A percentile compares a stretch with the other conserved stretches of the same genome.
Evolutionary conservation across 1,140 invertebrate species (phyloP).

Genomic region (Ctenoplectra terminalis): DNA sequence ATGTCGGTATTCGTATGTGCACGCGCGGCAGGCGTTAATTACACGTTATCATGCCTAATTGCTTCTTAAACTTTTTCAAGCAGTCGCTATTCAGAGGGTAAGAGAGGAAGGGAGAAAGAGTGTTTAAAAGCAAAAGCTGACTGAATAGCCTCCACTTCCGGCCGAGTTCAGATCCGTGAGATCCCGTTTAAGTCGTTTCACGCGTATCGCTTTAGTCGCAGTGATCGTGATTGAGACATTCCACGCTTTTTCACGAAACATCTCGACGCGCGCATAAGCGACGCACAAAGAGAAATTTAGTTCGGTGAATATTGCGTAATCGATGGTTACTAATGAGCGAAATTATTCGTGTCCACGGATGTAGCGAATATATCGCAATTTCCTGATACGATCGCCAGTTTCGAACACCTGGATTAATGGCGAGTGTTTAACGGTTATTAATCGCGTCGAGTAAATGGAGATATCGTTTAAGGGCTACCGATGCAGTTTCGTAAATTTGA

Average conservation of each 20-base stretch:
- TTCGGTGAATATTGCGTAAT: neutral
- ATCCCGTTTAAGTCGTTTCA: neutral
- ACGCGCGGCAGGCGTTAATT: constrained; percentile 50
- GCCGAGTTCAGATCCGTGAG: neutral
- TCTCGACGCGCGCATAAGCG: neutral
- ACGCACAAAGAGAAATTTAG: constrained; percentile 3
- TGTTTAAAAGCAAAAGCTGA: neutral
- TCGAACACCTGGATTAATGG: constrained; percentile 24
- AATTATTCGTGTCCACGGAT: neutral
- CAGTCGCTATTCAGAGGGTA: neutral
- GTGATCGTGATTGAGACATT: neutral
- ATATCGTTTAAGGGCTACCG: constrained; percentile 9
- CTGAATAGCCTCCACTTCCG: neutral
- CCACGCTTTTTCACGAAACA: neutral
- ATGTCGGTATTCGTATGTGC: constrained; percentile 8
- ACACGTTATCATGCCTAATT: constrained; percentile 64
- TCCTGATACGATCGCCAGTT: neutral
- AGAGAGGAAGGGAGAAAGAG: neutral
- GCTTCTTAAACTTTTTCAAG: constrained; percentile 47
- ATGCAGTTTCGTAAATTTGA: neutral
- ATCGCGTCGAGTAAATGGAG: constrained; percentile 21
- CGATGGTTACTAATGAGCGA: neutral
- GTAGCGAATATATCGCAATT: neutral
- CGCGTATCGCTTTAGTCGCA: neutral
- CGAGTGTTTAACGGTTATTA: constrained; percentile 37